A percentile compares a stretch with the other conserved stretches of the same genome.
Conservation (phyloP, 1,140 invertebrate species). For the Trichomalopsis sarcophagae region DNA sequence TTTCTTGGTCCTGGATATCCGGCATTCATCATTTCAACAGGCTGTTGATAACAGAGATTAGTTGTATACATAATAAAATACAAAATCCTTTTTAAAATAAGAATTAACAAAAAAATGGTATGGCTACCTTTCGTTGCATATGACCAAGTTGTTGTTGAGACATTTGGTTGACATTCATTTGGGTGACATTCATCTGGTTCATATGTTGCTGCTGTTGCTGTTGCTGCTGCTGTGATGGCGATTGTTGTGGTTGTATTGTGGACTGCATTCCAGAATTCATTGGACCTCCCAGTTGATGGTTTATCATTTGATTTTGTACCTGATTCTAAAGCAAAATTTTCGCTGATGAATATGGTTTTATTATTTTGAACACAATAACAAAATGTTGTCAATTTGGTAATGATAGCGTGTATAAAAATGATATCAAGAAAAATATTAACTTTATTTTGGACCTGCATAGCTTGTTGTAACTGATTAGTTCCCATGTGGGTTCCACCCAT, state of each 20-base stretch:
- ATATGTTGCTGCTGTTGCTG: slow-evolving; percentile 70
- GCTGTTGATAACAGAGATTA: slow-evolving; percentile 54
- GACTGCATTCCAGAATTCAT: slow-evolving; percentile 69
- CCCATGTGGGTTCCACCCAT: slow-evolving; percentile 59
- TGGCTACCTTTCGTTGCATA: slow-evolving; percentile 70
- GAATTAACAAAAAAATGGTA: not conserved
- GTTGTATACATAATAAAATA: not conserved
- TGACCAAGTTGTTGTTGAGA: slow-evolving; percentile 74
- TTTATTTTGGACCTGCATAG: slow-evolving; percentile 64
- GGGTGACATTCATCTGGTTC: slow-evolving; percentile 51
- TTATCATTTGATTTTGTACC: slow-evolving; percentile 74
- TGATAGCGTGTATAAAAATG: not conserved
- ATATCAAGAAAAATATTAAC: slow-evolving; percentile 1
- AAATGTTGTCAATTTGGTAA: not conserved
- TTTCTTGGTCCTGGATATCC: slow-evolving; percentile 75
- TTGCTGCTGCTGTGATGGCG: slow-evolving; percentile 61
- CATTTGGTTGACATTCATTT: slow-evolving; percentile 68
- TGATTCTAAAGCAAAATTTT: slow-evolving; percentile 61
- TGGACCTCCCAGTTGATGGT: slow-evolving; percentile 48
- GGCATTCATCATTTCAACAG: slow-evolving; percentile 71
- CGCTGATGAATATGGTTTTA: not conserved
- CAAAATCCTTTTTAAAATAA: slow-evolving; percentile 28
- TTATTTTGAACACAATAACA: not conserved
- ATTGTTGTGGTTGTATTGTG: slow-evolving; percentile 67
- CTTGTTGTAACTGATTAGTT: slow-evolving; percentile 65